A percentile compares a stretch with the other conserved stretches of the same genome.
Conservation (phyloP, 1,140 invertebrate genomes). For the Aphis craccivora region DNA sequence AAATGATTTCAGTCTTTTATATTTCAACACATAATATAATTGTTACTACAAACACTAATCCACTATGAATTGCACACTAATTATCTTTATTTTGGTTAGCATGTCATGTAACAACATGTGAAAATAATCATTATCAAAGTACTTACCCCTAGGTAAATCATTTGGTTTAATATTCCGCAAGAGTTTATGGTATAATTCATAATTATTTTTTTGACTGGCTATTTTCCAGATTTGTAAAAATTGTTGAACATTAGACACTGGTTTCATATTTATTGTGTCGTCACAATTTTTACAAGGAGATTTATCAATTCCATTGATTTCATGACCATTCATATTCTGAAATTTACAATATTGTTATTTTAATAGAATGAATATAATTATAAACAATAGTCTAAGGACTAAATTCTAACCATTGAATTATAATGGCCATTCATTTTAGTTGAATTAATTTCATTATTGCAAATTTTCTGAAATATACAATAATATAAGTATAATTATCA, state of each 20-base stretch:
- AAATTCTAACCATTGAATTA: conserved; percentile 42
- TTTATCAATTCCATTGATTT: conserved; percentile 24
- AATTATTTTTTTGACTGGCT: conserved; percentile 40
- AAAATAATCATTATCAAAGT: not conserved
- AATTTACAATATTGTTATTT: not conserved
- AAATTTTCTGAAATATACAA: conserved; percentile 36
- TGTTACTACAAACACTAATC: not conserved
- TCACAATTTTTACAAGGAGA: conserved; percentile 13
- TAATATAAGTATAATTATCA: not conserved
- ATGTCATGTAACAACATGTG: not conserved
- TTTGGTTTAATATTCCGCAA: conserved; percentile 48
- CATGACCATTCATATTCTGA: conserved; percentile 24
- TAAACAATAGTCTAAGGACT: not conserved
- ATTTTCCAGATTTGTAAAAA: conserved; percentile 48
- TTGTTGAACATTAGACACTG: conserved; percentile 43
- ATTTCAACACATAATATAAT: not conserved
- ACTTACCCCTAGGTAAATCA: conserved; percentile 46
- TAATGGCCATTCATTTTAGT: conserved; percentile 42
- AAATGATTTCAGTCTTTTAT: not conserved
- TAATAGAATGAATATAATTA: not conserved
- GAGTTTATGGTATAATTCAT: conserved; percentile 25
- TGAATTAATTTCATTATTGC: conserved; percentile 33
- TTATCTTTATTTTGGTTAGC: not conserved
- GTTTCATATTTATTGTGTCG: not conserved
- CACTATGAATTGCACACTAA: not conserved